Base-by-base conservation (phyloP, 2,113 vertebrate genomes). In the Callipepla squamata region DNA sequence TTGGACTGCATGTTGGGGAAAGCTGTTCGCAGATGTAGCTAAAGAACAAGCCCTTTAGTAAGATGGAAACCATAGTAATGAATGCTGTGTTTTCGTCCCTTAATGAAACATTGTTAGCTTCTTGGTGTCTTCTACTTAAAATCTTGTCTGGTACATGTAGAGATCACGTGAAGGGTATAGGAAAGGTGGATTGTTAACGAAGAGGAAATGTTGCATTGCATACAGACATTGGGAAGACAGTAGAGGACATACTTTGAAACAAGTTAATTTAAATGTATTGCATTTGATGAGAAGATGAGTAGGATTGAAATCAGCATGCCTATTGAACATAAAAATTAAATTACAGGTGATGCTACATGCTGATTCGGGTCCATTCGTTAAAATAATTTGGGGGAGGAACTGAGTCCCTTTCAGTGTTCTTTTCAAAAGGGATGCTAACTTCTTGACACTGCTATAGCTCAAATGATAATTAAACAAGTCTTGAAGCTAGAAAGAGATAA, bases 341-440 rank as follows among this genome's bases (percentile, higher is more conserved):
- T 94, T 95, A 95, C 70, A 92, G 93, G 88, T 95, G 93, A 44
- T 83, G 82, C 38, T 93, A 74, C 0, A 1, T 87, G 87, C 65
- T 14, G 82, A 83, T 93, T 95, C 51, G 57, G 47, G 80, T 83
- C 90, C 44, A 78, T 91, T 75, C 0, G 34, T 93, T 93, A 68
- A 90, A 95, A 88, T 88, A 95, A 90, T 95, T 21, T 90, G 76
- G 63, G 76, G 94, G 92, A 96, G 93, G 96, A 85, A 74, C 93
- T 28, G 51, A 38, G 15, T 78, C 76, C 62, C 44, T 83, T 92
- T 89, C 58, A 89, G 13, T 70, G 79, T 34, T 93, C 94, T 74
- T 95, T 93, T 91, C 55, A 88, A 93, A 94, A 90, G 75, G 15
- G 68, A 90, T 94, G 74, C 84, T 42, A 92, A 76, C 62, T 89